Percentiles rank a stretch among this genome's conserved stretches.
These are phyloP conservation scores for Drosophila dives DNA, from an alignment of 2,888 invertebrate genomes.

Conservation along the genomic window DNA sequence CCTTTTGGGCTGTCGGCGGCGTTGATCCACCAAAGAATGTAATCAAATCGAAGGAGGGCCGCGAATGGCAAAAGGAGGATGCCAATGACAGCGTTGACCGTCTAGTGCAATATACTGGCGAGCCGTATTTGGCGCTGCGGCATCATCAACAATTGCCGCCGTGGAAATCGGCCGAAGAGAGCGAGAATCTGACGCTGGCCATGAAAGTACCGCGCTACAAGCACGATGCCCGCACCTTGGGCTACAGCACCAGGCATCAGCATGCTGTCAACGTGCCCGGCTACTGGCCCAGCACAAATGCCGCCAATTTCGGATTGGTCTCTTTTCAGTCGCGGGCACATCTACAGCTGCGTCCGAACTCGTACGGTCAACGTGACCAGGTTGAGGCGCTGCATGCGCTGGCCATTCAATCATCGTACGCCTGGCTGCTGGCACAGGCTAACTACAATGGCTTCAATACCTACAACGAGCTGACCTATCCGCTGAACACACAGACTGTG, in stretches of 20 bases:
- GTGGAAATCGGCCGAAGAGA: constrained; percentile 87
- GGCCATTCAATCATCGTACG: constrained; percentile 92
- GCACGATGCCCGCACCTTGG: constrained; percentile 88
- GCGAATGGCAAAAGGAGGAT: constrained; percentile 84
- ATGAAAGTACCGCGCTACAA: constrained; percentile 86
- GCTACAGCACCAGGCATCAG: constrained; percentile 86
- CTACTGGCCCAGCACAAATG: constrained; percentile 92
- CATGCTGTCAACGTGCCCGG: constrained; percentile 92
- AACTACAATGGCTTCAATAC: constrained; percentile 95
- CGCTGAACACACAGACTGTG: constrained; percentile 94
- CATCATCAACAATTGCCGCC: constrained; percentile 89
- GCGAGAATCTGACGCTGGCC: constrained; percentile 85
- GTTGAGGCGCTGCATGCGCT: constrained; percentile 89
- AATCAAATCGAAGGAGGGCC: constrained; percentile 84
- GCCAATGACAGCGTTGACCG: constrained; percentile 87
- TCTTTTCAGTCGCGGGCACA: constrained; percentile 90
- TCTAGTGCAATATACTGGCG: constrained; percentile 89
- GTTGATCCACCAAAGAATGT: constrained; percentile 86
- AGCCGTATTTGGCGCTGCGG: constrained; percentile 89
- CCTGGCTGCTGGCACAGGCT: constrained; percentile 92
- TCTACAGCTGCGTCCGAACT: constrained; percentile 85
- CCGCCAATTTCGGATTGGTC: constrained; percentile 90
- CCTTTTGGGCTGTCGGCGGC: constrained; percentile 94
- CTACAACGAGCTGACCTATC: constrained; percentile 95
- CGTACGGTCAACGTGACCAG: constrained; percentile 86